These are phyloP conservation scores for Nudaria mundana DNA, from an alignment of 2,888 invertebrate genomes.

Conservation along the genomic window DNA sequence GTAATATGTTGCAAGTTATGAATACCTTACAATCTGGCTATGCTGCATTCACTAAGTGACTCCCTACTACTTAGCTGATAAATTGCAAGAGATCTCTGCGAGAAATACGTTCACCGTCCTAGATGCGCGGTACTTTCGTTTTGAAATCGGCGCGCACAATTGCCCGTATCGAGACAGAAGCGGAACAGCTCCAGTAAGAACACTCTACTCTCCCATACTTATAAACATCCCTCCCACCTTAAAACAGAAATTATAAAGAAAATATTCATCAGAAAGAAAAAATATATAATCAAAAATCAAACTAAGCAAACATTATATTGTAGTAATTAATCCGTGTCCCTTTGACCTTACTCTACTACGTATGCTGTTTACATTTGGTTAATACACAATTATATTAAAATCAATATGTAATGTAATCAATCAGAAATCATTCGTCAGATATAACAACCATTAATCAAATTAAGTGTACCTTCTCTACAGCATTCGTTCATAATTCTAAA, in stretches of 20 bases:
- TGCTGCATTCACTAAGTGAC: slow-evolving; percentile 66
- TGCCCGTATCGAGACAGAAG: slow-evolving; percentile 75
- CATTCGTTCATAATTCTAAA: too few relatives aligned
- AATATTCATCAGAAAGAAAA: too few relatives aligned
- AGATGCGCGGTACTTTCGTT: slow-evolving; percentile 81
- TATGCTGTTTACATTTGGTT: too few relatives aligned
- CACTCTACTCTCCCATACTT: slow-evolving; percentile 57
- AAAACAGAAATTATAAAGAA: slow-evolving; percentile 10
- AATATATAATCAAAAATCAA: too few relatives aligned
- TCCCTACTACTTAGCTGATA: slow-evolving; percentile 56
- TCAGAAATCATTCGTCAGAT: too few relatives aligned
- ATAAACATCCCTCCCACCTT: slow-evolving; percentile 54
- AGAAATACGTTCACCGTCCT: slow-evolving; percentile 81
- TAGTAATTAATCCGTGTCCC: too few relatives aligned
- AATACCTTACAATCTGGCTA: slow-evolving; percentile 68
- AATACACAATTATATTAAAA: too few relatives aligned
- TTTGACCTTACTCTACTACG: too few relatives aligned
- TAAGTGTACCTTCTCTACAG: too few relatives aligned
- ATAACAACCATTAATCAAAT: too few relatives aligned
- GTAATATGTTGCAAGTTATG: slow-evolving; percentile 65
- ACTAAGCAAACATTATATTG: too few relatives aligned
- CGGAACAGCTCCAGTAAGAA: slow-evolving; percentile 55
- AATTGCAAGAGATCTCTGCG: slow-evolving; percentile 76
- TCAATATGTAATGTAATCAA: too few relatives aligned
- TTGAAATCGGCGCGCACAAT: slow-evolving; percentile 80